Percentiles rank a stretch among this genome's conserved stretches.
These are phyloP conservation scores for Xiphophorus birchmanni DNA, from an alignment of 2,797 vertebrate species.

Conservation along the genomic window DNA sequence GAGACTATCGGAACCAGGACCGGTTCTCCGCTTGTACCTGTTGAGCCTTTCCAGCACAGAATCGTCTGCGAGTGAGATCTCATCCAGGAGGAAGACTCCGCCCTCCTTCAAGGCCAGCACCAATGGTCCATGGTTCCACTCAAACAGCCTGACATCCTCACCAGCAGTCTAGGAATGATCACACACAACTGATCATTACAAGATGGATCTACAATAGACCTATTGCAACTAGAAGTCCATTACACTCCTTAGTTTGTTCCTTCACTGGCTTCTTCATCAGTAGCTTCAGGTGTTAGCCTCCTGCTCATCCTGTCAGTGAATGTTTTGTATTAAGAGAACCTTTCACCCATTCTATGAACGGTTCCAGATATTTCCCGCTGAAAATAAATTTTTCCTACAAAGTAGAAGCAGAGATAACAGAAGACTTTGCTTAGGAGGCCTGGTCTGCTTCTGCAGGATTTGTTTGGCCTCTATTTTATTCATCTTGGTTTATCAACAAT, in stretches of 20 bases:
- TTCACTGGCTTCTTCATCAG: background rate
- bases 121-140: conserved; percentile 95
- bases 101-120: conserved; percentile 93
- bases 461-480: background rate
- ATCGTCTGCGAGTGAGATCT: conserved; percentile 97
- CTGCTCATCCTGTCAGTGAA: background rate
- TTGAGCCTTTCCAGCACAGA: conserved; percentile 98
- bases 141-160: conserved; percentile 87
- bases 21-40: conserved; percentile 79
- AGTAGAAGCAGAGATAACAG: no score
- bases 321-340: no score
- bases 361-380: no score
- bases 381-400: no score
- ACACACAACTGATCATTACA: background rate
- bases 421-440: no score
- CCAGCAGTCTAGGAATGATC: conserved; percentile 73
- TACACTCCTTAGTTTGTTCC: background rate
- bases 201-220: background rate
- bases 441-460: background rate
- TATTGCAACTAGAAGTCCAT: background rate
- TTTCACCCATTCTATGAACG: no score
- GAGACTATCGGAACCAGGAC: no score
- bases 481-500: background rate
- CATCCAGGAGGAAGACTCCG: conserved; percentile 93
- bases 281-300: background rate